Base-by-base conservation (phyloP, 2,113 vertebrate genomes). In the Uropsilus gracilis region DNA sequence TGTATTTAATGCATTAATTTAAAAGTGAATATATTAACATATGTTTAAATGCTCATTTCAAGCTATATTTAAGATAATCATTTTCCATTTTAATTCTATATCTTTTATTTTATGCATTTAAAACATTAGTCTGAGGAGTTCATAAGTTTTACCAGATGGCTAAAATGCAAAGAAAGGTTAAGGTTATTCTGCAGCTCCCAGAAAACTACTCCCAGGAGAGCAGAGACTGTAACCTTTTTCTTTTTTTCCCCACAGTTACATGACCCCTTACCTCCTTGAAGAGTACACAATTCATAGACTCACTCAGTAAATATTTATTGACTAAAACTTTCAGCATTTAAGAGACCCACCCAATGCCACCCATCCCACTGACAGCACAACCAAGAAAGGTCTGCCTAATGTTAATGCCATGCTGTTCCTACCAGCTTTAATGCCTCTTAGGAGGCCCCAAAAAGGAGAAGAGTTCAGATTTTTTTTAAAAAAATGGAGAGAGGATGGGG, bases 231-330 rank as follows among this genome's bases (percentile, higher is more conserved):
- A 59, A 24, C 50, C 50, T 34, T 17, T 77, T 61, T 24, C 6
- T 46, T 26, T 10, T 5, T 10, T 7, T 6, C 22, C 39, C 17
- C 17, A 55, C 39, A 89, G 46, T 17, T 66, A 6, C 66, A 53
- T 32, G n/a, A n/a, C 53, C 44, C 7, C 17, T 14, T 18, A 76
- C 30, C n/a, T n/a, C 46, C 68, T 63, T 77, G 46, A 46, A 80
- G 32, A 59, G 55, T n/a, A 8, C 42, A 32, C 17, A 22, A 20
- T 14, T 55, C 32, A 81, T 24, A 81, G 28, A 77, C n/a, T 57
- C 32, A 89, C 66, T 89, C 46, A 76, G 37, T 90, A 94, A 92
- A 91, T 53, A 48, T 72, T 89, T 89, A 50, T 0, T 32, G 13
- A 86, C 42, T 80, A 75, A 76, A 77, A 57, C 46, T 24, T 73